Percentiles rank a stretch among this genome's conserved stretches.
These are phyloP conservation scores for Blennius ocellaris DNA, from an alignment of 2,113 vertebrate species.

Conservation along the genomic window DNA sequence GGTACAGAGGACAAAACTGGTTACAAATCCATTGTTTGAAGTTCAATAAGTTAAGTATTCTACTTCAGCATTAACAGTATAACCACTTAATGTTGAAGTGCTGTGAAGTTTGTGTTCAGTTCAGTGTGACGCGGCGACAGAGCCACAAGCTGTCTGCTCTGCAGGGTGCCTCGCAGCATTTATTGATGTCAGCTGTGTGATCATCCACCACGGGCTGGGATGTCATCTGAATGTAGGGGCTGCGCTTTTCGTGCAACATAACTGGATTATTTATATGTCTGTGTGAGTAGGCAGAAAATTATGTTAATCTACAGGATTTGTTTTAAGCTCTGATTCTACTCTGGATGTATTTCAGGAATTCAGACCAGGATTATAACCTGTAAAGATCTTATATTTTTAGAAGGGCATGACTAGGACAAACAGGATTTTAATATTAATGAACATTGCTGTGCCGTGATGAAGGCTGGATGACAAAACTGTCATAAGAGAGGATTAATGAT, in stretches of 20 bases:
- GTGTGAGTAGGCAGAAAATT: conserved; percentile 18
- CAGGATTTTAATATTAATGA: conserved; percentile 55
- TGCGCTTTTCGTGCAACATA: conserved; percentile 33
- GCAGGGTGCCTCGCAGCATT: conserved; percentile 41
- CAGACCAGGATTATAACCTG: conserved; percentile 4
- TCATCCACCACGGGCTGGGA: conserved; percentile 7
- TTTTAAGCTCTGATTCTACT: conserved; percentile 7
- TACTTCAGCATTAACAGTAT: conserved; percentile 8
- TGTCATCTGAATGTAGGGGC: conserved; percentile 33
- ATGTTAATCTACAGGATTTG: conserved; percentile 26
- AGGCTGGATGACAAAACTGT: conserved; percentile 43
- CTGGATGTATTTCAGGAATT: conserved; percentile 27
- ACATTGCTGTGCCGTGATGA: conserved; percentile 33
- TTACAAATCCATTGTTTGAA: not conserved
- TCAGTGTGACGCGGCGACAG: not conserved
- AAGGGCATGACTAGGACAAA: conserved; percentile 53
- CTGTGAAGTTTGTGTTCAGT: not conserved
- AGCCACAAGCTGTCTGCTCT: conserved; percentile 17
- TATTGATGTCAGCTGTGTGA: not conserved
- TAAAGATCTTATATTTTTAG: conserved; percentile 13
- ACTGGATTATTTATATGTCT: conserved; percentile 22
- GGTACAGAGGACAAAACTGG: no score
- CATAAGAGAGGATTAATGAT: conserved; percentile 51
- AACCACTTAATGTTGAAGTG: not conserved
- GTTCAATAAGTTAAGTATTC: no score